phyloP scores from a whole-genome alignment of 2,888 invertebrate species.

The Seira musarum region DNA sequence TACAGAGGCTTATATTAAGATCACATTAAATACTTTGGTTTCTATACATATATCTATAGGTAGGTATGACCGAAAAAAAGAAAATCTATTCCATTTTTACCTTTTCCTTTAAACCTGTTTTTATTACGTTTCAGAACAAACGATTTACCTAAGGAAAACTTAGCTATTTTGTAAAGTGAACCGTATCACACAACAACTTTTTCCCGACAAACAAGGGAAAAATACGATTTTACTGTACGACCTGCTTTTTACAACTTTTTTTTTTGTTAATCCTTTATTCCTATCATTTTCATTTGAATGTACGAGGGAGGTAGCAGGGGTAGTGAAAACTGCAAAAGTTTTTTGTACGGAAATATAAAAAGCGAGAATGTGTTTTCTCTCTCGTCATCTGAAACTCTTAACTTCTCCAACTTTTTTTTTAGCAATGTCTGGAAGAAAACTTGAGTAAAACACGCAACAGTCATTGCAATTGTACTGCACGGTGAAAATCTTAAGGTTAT shows the following conservation, averaged over 20 bases:
- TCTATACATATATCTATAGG: slow-evolving; percentile 15
- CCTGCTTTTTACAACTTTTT: slow-evolving; percentile 29
- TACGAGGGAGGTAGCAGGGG: neutral
- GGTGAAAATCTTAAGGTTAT: neutral
- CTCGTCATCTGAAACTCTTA: slow-evolving; percentile 25
- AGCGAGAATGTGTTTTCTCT: slow-evolving; percentile 42
- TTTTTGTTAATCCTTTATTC: slow-evolving; percentile 44
- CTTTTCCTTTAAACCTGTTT: too few species aligned
- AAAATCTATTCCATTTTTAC: neutral
- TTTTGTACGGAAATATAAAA: slow-evolving; percentile 49
- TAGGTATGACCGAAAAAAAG: slow-evolving; percentile 17
- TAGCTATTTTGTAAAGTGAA: neutral
- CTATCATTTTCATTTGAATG: slow-evolving; percentile 39
- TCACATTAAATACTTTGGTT: slow-evolving; percentile 11
- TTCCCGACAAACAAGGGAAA: slow-evolving; percentile 40
- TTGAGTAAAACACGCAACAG: slow-evolving; percentile 48
- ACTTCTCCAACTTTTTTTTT: slow-evolving; percentile 12
- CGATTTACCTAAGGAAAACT: neutral
- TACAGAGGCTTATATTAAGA: neutral
- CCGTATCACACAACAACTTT: slow-evolving; percentile 15
- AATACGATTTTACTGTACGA: slow-evolving; percentile 16
- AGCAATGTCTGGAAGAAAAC: slow-evolving; percentile 38
- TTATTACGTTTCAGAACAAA: slow-evolving; percentile 21
- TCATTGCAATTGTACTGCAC: slow-evolving; percentile 36
- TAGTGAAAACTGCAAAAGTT: slow-evolving; percentile 50